phyloP scores from a whole-genome alignment of 2,113 vertebrate species.

The Ceuthmochares aereus region DNA sequence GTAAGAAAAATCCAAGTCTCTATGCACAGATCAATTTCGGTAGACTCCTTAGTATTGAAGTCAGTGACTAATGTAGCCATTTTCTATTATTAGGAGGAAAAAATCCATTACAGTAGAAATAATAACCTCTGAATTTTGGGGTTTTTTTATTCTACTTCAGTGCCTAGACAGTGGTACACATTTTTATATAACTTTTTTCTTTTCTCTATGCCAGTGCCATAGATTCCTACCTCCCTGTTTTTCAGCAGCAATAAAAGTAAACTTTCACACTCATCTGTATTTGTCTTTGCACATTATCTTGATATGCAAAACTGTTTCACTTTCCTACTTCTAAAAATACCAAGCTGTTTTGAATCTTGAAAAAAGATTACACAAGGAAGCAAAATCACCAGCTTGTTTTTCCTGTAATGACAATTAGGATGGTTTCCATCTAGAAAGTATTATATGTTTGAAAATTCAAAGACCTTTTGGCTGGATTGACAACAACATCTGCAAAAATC shows the following conservation, averaged over 20 bases:
- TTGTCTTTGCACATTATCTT: slow-evolving; percentile 67
- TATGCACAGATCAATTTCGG: neutral
- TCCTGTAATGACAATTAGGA: slow-evolving; percentile 18
- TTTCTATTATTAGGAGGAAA: neutral
- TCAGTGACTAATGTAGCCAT: neutral
- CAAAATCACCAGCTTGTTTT: slow-evolving; percentile 22
- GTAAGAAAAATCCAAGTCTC: neutral
- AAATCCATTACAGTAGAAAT: neutral
- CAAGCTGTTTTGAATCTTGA: slow-evolving; percentile 5
- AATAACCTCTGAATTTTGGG: neutral
- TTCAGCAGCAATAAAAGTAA: slow-evolving; percentile 61
- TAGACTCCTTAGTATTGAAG: neutral
- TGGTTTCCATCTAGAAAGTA: slow-evolving; percentile 5
- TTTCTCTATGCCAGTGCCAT: neutral
- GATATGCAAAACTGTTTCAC: slow-evolving; percentile 17
- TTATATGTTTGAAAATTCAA: slow-evolving; percentile 21
- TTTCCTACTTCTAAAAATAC: slow-evolving; percentile 72
- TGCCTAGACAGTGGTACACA: neutral
- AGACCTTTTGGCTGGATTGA: slow-evolving; percentile 64
- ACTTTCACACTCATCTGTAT: slow-evolving; percentile 65
- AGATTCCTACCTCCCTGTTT: slow-evolving; percentile 38
- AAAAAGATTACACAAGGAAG: slow-evolving; percentile 41
- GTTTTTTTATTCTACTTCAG: neutral
- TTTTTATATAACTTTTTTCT: neutral
- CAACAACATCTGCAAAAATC: slow-evolving; percentile 67